phyloP scores from a whole-genome alignment of 2,797 vertebrate species.

The Pterois miles region DNA sequence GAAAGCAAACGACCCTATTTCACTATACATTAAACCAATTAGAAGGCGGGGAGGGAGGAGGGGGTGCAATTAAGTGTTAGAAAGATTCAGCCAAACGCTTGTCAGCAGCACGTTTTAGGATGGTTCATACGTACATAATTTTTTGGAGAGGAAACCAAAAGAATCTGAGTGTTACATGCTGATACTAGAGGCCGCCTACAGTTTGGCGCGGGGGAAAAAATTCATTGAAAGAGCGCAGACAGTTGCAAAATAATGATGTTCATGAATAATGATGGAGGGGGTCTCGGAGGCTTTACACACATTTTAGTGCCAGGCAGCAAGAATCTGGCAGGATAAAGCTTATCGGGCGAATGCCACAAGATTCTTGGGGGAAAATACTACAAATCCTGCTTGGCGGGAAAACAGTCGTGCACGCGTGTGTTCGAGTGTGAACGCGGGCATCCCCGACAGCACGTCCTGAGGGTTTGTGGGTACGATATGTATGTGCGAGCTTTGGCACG shows the following conservation, averaged over 20 bases:
- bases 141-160: conserved; percentile 52
- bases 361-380: conserved; percentile 63
- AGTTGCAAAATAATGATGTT: conserved; percentile 76
- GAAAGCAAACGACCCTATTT: conserved; percentile 70
- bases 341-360: conserved; percentile 71
- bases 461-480: conserved; percentile 47
- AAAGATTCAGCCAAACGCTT: conserved; percentile 60
- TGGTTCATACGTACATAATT: conserved; percentile 42
- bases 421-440: conserved; percentile 50
- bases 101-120: conserved; percentile 54
- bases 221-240: conserved; percentile 65
- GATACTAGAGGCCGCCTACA: conserved; percentile 62
- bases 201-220: conserved; percentile 48
- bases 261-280: conserved; percentile 74
- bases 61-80: conserved; percentile 33
- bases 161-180: conserved; percentile 51
- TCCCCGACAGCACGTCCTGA: conserved; percentile 57
- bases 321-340: conserved; percentile 70
- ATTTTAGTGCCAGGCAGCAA: conserved; percentile 66
- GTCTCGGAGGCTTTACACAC: conserved; percentile 70
- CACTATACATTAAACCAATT: conserved; percentile 81
- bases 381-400: conserved; percentile 71
- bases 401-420: conserved; percentile 48
- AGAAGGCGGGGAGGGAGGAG: conserved; percentile 17
- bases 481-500: conserved; percentile 37